phyloP scores from a whole-genome alignment of 2,113 vertebrate genomes.

The Ellobius talpinus region DNA sequence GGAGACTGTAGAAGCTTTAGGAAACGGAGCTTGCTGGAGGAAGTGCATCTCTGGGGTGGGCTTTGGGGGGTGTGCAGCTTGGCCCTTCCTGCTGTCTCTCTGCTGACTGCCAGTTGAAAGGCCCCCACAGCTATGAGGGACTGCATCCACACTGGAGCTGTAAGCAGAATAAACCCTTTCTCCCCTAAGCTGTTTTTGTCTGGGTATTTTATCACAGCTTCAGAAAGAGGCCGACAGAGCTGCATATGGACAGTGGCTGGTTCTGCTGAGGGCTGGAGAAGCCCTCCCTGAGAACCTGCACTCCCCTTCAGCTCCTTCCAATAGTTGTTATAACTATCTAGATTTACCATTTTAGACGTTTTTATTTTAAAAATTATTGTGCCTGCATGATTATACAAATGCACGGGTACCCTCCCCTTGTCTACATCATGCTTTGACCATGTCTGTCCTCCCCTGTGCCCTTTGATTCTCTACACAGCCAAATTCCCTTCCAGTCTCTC shows the following conservation, averaged over 20 bases:
- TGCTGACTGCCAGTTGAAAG: not conserved
- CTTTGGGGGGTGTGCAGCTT: not conserved
- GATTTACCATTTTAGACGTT: not conserved
- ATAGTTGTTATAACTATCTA: not conserved
- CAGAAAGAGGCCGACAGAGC: not conserved
- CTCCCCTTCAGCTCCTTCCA: accelerated
- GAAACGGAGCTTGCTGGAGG: not conserved
- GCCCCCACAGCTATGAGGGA: not conserved
- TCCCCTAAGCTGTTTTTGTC: not conserved
- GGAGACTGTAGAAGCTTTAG: not conserved
- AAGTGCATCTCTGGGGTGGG: not conserved
- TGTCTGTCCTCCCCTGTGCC: not conserved
- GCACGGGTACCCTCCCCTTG: not conserved
- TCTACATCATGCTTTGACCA: not conserved
- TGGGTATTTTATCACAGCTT: not conserved
- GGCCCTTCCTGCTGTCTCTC: not conserved
- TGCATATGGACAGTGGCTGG: no score
- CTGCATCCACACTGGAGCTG: not conserved
- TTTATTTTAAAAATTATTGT: not conserved
- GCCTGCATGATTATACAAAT: not conserved
- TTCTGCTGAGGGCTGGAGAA: not conserved
- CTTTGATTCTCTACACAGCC: no score
- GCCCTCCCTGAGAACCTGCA: accelerated
- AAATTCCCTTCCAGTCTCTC: not conserved
- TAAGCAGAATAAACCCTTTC: not conserved